Percentiles rank a stretch among this genome's conserved stretches.
These are phyloP conservation scores for Bucco capensis DNA, from an alignment of 2,113 vertebrate species.

Conservation along the genomic window DNA sequence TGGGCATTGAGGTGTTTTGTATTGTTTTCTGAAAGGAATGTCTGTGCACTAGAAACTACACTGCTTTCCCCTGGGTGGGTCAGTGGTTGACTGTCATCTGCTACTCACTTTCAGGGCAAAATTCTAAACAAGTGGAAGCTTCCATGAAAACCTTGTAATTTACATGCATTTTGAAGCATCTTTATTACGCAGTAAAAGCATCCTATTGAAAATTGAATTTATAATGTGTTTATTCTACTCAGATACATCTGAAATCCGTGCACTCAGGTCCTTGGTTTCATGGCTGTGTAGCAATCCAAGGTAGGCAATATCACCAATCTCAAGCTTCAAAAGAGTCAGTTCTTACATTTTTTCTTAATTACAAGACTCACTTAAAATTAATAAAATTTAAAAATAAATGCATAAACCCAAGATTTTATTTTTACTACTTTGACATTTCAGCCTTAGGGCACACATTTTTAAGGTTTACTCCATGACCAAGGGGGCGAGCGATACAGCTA, in stretches of 20 bases:
- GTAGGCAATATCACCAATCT: neutral
- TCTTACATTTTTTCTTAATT: neutral
- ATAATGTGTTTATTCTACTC: neutral
- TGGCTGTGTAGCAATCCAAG: neutral
- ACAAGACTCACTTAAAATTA: neutral
- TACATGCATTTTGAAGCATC: neutral
- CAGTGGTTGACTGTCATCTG: neutral
- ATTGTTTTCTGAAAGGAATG: neutral
- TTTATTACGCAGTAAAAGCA: neutral
- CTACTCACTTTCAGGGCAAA: neutral
- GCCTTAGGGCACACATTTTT: neutral
- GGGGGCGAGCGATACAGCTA: neutral
- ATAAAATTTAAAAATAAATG: neutral
- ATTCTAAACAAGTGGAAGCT: neutral
- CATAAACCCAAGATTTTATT: neutral
- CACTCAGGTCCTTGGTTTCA: neutral
- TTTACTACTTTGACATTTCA: neutral
- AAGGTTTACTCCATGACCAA: neutral
- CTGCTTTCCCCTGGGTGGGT: neutral
- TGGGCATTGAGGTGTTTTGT: neutral
- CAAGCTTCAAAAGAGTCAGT: neutral
- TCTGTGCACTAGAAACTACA: neutral
- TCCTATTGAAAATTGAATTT: neutral
- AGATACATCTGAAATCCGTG: neutral
- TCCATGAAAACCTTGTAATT: neutral